Conservation (phyloP, 1,140 invertebrate species). For the Drosophila sp. region DNA sequence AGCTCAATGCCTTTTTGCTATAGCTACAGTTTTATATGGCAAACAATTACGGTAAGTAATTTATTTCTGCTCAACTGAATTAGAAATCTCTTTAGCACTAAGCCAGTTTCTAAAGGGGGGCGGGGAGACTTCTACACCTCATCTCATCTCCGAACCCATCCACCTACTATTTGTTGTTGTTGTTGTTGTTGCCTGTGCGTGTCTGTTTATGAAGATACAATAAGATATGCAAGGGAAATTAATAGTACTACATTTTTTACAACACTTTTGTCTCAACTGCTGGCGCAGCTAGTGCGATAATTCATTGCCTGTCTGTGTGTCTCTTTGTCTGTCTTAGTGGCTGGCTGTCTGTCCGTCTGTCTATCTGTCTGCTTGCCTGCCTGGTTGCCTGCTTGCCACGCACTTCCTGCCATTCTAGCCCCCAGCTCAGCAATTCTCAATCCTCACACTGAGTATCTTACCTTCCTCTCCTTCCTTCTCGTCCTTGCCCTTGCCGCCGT, state of each 20-base stretch:
- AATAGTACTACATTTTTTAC: conserved; percentile 81
- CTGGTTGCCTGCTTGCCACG: conserved; percentile 44
- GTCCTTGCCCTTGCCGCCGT: conserved; percentile 4
- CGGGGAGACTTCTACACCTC: neutral
- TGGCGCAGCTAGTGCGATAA: conserved; percentile 74
- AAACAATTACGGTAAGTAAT: conserved; percentile 81
- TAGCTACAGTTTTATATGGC: conserved; percentile 79
- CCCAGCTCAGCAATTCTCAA: neutral
- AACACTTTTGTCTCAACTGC: conserved; percentile 79
- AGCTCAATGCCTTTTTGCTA: conserved; percentile 61
- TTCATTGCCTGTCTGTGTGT: conserved; percentile 68
- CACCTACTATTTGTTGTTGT: neutral
- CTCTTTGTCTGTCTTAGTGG: conserved; percentile 33
- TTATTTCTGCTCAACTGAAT: conserved; percentile 81
- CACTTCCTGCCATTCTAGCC: conserved; percentile 58
- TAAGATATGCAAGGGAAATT: conserved; percentile 80
- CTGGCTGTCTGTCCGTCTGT: conserved; percentile 9
- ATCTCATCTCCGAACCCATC: neutral
- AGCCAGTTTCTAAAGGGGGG: conserved; percentile 59
- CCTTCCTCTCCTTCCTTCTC: neutral
- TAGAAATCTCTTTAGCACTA: conserved; percentile 80
- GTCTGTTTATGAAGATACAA: conserved; percentile 79
- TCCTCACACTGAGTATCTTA: conserved; percentile 21
- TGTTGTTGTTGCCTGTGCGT: conserved; percentile 36
- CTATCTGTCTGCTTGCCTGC: conserved; percentile 30